These are phyloP conservation scores for Andrena trimmerana DNA, from an alignment of 2,888 invertebrate species.

Conservation along the genomic window DNA sequence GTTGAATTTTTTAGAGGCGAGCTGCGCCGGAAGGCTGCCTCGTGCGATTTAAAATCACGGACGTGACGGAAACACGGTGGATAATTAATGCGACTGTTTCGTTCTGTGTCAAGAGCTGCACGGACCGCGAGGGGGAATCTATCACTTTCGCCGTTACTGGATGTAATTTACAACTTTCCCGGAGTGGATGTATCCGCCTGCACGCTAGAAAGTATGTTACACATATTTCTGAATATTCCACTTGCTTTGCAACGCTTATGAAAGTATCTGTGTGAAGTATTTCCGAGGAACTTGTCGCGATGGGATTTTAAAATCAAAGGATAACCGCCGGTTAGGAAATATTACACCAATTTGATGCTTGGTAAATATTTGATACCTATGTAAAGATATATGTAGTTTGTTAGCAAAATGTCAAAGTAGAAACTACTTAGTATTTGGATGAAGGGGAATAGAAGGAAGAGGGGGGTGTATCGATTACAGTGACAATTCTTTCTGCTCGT, in stretches of 20 bases:
- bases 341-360: too few species aligned
- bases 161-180: slow-evolving; percentile 2
- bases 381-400: too few species aligned
- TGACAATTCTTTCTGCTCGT: not conserved
- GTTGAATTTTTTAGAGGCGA: slow-evolving; percentile 1
- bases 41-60: not conserved
- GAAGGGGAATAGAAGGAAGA: not conserved
- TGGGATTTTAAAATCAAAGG: not conserved
- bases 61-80: not conserved
- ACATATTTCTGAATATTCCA: not conserved
- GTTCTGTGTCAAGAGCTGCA: not conserved
- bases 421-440: too few species aligned
- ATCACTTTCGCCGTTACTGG: slow-evolving; percentile 2
- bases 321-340: too few species aligned
- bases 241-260: not conserved
- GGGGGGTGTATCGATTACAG: not conserved
- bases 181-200: not conserved
- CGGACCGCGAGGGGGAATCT: not conserved
- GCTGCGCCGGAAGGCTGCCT: not conserved
- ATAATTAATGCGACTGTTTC: not conserved
- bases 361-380: too few species aligned
- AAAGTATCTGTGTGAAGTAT: not conserved
- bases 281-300: not conserved
- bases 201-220: not conserved
- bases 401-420: too few species aligned